Conservation (phyloP, 2,113 vertebrate genomes). For the Psephotus haematonotus region DNA sequence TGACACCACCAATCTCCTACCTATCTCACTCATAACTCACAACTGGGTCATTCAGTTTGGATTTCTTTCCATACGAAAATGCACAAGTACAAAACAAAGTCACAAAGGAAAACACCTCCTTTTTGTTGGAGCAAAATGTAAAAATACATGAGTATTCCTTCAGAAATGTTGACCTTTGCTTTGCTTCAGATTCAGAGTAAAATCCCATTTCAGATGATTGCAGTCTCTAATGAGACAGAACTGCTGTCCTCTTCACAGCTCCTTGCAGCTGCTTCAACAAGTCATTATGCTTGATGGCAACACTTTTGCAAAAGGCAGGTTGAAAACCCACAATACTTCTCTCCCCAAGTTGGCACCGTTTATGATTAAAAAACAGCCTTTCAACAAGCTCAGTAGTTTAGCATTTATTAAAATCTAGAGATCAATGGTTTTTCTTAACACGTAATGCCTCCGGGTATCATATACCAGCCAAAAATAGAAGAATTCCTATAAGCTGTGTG, state of each 20-base stretch:
- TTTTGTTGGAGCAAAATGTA: neutral
- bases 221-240: neutral
- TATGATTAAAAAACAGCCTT: neutral
- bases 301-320: neutral
- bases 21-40: neutral
- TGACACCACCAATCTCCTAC: neutral
- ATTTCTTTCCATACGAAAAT: neutral
- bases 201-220: neutral
- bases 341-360: neutral
- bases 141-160: neutral
- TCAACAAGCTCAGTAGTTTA: neutral
- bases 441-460: neutral
- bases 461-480: neutral
- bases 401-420: constrained; percentile 21
- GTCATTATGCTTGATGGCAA: neutral
- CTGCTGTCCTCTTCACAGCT: neutral
- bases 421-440: neutral
- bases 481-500: neutral
- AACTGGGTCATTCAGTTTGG: neutral
- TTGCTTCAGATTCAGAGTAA: neutral
- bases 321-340: neutral
- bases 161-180: constrained; percentile 2
- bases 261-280: neutral
- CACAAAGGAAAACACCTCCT: neutral
- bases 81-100: neutral